phyloP scores from a whole-genome alignment of 2,797 vertebrate species.

The Alfaro cultratus region DNA sequence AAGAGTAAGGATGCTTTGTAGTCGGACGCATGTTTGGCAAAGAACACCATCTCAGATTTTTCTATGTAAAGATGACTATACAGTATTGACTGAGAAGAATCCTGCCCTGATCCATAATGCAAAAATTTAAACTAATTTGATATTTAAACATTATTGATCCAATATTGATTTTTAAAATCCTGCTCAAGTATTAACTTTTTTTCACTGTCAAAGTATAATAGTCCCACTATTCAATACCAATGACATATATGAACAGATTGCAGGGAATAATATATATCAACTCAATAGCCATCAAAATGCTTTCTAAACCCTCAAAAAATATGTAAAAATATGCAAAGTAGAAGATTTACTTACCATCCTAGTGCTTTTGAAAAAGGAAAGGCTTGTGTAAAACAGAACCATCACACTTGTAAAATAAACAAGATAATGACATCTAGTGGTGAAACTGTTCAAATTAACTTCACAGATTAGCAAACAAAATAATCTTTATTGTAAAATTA shows the following conservation, averaged over 20 bases:
- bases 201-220: neutral
- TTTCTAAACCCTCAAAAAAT: neutral
- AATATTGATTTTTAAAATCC: neutral
- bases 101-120: neutral
- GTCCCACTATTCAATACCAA: neutral
- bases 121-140: neutral
- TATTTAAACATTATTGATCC: neutral
- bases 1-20: neutral
- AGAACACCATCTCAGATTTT: no score
- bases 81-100: no score
- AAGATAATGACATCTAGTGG: conserved; percentile 66
- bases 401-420: neutral
- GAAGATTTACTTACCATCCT: neutral
- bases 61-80: no score
- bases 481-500: conserved; percentile 72
- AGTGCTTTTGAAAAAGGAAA: neutral
- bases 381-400: neutral
- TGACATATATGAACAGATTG: neutral
- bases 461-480: neutral
- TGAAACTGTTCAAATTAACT: conserved; percentile 13
- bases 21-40: no score
- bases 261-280: neutral
- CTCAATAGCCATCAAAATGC: neutral
- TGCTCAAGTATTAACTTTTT: neutral
- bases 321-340: neutral